Evolutionary conservation across 2,113 vertebrate genomes (phyloP), one percentile per base, ranked within the genome.

Genomic region (Lipophrys pholis): DNA sequence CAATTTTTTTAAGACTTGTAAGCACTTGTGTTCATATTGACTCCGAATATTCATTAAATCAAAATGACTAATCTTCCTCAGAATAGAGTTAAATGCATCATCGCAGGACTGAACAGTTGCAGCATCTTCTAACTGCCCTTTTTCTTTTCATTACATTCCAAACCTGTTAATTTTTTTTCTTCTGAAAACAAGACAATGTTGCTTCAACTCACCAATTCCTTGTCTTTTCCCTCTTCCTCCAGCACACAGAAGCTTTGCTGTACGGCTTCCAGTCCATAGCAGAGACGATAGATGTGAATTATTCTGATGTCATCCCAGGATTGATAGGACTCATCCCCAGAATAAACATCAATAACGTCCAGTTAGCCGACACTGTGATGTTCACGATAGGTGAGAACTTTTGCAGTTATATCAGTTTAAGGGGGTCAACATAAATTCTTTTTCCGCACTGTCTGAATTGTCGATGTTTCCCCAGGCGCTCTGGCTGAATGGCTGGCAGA

Each of bases 241-340:
- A 99, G 98, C 96, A 99, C 91, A 99, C 96, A 0, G 98, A 99
- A 80, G 97, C 98, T 36, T 94, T 99, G 85, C 94, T 99, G 54
- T 99, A 99, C 0, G 97, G 97, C 83, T 99, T 99, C 94, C 97
- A 99, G 86, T 99, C 98, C 88, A 99, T 99, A 56, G 97, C 98
- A 0, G 98, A 99, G 92, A 99, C 98, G 45, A 98, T 98, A 3
- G 97, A 99, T 0, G 97, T 99, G 39, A 99, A 99, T 85, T 99
- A 99, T 89, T 99, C 98, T 0, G 98, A 99, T 1, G 98, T 99
- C 80, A 98, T 99, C 81, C 98, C 98, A 0, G 98, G 98, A 9
- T 94, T 99, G 72, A 99, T 99, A 1, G 98, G 98, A 53, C 96
- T 99, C 84, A 99, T 99, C 81, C 97, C 97, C 17, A 93, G 97